A percentile compares a stretch with the other conserved stretches of the same genome.
These are phyloP conservation scores for Campylomormyrus tamandua DNA, from an alignment of 2,113 vertebrate genomes.

Conservation along the genomic window DNA sequence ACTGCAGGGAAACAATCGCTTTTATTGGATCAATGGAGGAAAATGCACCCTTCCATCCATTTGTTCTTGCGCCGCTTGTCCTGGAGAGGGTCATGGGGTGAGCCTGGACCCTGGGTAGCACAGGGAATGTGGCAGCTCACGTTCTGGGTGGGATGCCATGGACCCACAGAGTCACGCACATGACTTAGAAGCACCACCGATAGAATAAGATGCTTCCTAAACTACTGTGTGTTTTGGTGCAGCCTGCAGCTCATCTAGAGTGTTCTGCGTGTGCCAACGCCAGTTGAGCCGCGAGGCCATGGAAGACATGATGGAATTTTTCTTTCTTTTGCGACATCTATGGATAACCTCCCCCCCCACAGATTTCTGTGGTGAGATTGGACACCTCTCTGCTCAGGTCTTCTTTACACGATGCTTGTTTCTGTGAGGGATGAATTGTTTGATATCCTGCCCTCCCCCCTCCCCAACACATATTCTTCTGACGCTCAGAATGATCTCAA, in stretches of 20 bases:
- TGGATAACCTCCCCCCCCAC: not conserved
- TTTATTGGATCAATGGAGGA: not conserved
- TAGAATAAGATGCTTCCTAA: not conserved
- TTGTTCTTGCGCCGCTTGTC: not conserved
- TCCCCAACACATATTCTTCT: not conserved
- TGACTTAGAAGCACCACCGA: not conserved
- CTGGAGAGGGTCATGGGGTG: not conserved
- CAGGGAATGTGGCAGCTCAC: not conserved
- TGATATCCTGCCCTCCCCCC: not conserved
- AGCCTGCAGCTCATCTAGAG: not conserved
- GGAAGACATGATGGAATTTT: not conserved
- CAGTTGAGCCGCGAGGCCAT: not conserved
- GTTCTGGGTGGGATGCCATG: not conserved
- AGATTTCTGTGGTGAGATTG: not conserved
- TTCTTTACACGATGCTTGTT: not conserved
- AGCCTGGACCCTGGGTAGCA: not conserved
- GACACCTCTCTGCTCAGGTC: not conserved
- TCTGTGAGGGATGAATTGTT: not conserved
- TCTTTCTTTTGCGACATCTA: not conserved
- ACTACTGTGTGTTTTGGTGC: not conserved
- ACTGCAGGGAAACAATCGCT: not conserved
- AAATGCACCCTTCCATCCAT: not conserved
- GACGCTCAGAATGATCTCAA: not conserved
- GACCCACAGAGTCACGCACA: not conserved
- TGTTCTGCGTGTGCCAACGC: not conserved